Evolutionary conservation across 2,888 invertebrate species (phyloP).

Genomic region (Tipula helvola): DNA sequence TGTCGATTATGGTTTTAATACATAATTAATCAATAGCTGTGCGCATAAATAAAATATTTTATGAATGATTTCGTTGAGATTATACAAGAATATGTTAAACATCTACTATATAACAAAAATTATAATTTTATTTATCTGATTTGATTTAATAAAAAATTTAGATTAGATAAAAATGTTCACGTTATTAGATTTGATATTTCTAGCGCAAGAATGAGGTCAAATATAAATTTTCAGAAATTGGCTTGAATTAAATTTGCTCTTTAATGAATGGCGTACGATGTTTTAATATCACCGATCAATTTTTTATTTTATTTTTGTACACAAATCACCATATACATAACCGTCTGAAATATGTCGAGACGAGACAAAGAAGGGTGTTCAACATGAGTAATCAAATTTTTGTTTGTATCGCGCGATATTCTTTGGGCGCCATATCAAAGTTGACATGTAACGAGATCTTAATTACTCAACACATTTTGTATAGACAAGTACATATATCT

Average conservation of each 20-base stretch:
- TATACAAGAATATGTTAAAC: not conserved
- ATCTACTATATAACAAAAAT: not conserved
- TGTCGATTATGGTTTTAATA: not conserved
- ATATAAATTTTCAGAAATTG: not conserved
- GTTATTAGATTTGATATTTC: not conserved
- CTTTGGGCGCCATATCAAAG: not conserved
- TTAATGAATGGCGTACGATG: not conserved
- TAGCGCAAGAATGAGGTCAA: not conserved
- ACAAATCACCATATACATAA: not conserved
- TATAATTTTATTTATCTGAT: not conserved
- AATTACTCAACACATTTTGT: not conserved
- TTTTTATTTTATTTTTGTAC: not conserved
- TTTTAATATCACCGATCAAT: not conserved
- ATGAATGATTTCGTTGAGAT: not conserved
- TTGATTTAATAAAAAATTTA: not conserved
- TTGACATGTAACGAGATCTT: not conserved
- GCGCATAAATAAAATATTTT: not conserved
- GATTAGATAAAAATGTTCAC: not conserved
- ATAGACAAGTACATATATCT: not conserved
- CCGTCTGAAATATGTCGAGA: not conserved
- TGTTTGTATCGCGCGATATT: not conserved
- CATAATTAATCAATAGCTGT: not conserved
- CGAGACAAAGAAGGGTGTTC: not conserved
- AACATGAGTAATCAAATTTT: not conserved
- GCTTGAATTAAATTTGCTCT: not conserved